Evolutionary conservation across 2,113 vertebrate species (phyloP).

Genomic region (Pseudonaja textilis): DNA sequence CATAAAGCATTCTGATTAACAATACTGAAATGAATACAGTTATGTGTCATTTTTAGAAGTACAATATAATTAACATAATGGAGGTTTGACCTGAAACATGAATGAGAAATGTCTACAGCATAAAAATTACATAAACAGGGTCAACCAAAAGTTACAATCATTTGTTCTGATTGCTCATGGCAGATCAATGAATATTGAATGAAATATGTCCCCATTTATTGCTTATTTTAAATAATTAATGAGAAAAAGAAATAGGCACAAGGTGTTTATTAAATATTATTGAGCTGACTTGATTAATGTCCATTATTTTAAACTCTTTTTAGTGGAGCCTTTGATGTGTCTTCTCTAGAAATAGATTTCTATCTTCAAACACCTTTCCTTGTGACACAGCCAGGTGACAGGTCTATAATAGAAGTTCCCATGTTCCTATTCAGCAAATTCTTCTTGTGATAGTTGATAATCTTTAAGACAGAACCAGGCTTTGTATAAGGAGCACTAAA

Average conservation of each 20-base stretch:
- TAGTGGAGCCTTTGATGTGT: not conserved
- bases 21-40: constrained; percentile 5
- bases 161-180: not conserved
- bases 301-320: not conserved
- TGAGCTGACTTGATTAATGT: not conserved
- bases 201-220: not conserved
- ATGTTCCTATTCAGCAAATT: not conserved
- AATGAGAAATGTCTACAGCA: not conserved
- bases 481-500: not conserved
- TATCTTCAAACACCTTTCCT: not conserved
- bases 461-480: not conserved
- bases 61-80: not conserved
- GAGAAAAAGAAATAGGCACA: not conserved
- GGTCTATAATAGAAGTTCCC: not conserved
- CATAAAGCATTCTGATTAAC: constrained; percentile 1
- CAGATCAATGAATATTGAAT: not conserved
- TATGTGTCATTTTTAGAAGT: not conserved
- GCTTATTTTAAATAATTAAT: not conserved
- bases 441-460: not conserved
- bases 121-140: not conserved
- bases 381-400: not conserved
- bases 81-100: not conserved
- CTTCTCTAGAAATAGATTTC: not conserved
- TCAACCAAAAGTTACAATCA: not conserved
- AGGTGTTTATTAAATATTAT: not conserved